Conservation (phyloP, 23 tunicate species). For the Phallusia fumigata region DNA sequence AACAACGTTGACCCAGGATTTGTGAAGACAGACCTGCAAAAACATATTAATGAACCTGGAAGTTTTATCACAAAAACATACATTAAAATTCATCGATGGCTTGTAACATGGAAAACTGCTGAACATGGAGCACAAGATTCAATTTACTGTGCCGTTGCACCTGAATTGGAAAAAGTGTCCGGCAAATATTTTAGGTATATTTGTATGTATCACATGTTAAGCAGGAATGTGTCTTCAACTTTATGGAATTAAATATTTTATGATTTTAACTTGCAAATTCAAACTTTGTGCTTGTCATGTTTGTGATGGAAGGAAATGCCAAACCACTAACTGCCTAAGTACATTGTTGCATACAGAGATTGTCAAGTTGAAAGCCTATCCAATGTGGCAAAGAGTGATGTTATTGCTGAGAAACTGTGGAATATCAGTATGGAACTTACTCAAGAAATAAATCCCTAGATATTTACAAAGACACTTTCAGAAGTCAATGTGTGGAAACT, state of each 20-base stretch:
- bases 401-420: constrained; percentile 9
- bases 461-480: too few species aligned
- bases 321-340: too few species aligned
- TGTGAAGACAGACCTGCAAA: not conserved
- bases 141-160: constrained; percentile 53
- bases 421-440: constrained; percentile 4
- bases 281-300: too few species aligned
- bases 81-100: not conserved
- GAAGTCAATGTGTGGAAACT: too few species aligned
- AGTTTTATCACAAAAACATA: not conserved
- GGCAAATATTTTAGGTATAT: constrained; percentile 34
- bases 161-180: constrained; percentile 29
- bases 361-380: not conserved
- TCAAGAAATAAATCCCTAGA: not conserved
- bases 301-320: too few species aligned
- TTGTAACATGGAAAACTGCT: not conserved
- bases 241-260: too few species aligned
- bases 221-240: too few species aligned
- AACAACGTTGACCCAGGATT: constrained; percentile 10
- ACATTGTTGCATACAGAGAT: not conserved
- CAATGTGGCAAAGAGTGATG: not conserved
- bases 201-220: too few species aligned
- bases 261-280: too few species aligned
- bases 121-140: constrained; percentile 47
- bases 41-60: not conserved